These are phyloP conservation scores for Eulemur macaco DNA, from an alignment of 2,113 vertebrate species.

Conservation along the genomic window DNA sequence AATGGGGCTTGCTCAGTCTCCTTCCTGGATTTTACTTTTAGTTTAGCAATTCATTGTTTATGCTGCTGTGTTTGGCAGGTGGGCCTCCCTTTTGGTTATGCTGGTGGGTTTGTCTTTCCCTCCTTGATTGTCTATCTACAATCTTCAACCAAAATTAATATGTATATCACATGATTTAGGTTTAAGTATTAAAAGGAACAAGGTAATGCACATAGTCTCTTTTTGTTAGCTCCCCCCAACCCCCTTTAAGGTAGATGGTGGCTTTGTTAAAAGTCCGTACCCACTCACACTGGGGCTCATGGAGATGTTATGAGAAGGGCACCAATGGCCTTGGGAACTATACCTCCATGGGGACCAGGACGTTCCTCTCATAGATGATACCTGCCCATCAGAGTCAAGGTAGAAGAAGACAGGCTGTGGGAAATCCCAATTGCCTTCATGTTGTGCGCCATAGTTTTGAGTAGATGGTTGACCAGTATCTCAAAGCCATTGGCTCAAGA, in stretches of 20 bases:
- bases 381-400: neutral
- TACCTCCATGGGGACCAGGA: neutral
- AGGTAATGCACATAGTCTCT: neutral
- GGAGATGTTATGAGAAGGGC: neutral
- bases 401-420: neutral
- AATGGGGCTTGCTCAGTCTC: neutral
- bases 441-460: neutral
- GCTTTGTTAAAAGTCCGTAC: neutral
- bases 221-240: neutral
- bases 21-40: neutral
- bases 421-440: neutral
- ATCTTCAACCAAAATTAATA: neutral
- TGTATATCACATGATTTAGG: neutral
- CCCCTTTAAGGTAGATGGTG: neutral
- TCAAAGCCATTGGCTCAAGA: neutral
- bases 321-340: neutral
- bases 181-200: neutral
- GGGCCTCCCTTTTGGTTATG: neutral
- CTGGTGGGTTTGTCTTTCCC: neutral
- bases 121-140: neutral
- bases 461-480: neutral
- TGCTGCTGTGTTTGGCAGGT: neutral
- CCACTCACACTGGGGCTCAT: neutral
- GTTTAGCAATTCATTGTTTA: neutral
- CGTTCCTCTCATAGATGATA: neutral